Evolutionary conservation across 2,797 vertebrate species (phyloP).

Genomic region (Schizopygopsis pylzovi): DNA sequence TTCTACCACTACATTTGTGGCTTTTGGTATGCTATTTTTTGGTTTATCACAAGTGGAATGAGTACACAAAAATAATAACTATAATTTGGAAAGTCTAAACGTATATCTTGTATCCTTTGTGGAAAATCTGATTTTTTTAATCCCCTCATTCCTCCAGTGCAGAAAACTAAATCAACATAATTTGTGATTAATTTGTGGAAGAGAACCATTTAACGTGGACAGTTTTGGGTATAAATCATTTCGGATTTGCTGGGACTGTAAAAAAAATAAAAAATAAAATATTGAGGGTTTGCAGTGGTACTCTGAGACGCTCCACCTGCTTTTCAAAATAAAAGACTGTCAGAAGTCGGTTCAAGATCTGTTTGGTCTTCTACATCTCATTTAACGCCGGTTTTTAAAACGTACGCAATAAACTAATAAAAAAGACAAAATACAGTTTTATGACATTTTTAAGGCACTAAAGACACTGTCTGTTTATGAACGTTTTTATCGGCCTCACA

Average conservation of each 20-base stretch:
- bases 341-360: neutral
- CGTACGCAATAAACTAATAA: neutral
- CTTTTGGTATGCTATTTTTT: neutral
- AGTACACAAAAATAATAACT: neutral
- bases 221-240: neutral
- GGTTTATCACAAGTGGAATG: neutral
- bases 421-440: neutral
- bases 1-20: neutral
- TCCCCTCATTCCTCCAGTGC: neutral
- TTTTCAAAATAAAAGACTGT: slow-evolving; percentile 36
- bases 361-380: neutral
- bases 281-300: neutral
- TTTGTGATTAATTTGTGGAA: neutral
- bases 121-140: too few relatives aligned
- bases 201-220: neutral
- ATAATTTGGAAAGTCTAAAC: neutral
- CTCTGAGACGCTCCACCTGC: neutral
- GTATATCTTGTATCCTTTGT: neutral
- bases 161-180: too few relatives aligned
- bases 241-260: neutral
- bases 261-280: neutral
- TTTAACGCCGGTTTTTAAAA: neutral
- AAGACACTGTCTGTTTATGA: neutral
- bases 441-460: neutral
- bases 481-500: neutral